Percentiles rank a stretch among this genome's conserved stretches.
phyloP scores from a whole-genome alignment of 2,113 vertebrate species.

The Chunga burmeisteri region DNA sequence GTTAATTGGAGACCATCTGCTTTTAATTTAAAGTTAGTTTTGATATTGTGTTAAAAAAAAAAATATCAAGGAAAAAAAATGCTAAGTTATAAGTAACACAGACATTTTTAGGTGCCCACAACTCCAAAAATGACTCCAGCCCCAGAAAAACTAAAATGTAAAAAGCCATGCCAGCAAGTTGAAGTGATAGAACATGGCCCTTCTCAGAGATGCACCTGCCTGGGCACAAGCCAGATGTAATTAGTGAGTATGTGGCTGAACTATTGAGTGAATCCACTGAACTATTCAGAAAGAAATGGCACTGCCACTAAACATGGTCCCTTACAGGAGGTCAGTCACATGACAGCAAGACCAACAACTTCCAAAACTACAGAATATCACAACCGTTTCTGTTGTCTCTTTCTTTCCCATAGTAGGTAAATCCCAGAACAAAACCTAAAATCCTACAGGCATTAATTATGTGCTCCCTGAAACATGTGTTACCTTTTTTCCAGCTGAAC shows the following conservation, averaged over 20 bases:
- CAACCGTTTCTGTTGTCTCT: rapidly evolving
- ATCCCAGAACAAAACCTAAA: background rate
- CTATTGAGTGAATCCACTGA: background rate
- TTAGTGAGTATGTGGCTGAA: background rate
- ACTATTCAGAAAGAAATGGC: background rate
- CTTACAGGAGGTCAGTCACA: rapidly evolving
- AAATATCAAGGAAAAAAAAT: background rate
- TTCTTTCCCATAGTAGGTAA: background rate
- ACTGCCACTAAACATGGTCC: background rate
- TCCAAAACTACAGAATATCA: background rate
- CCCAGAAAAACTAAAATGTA: background rate
- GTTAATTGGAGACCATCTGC: background rate
- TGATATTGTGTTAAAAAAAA: background rate
- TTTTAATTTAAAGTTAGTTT: background rate
- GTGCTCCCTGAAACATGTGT: rapidly evolving
- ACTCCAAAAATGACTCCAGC: background rate
- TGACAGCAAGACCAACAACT: background rate
- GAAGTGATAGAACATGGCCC: background rate
- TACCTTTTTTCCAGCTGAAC: slow-evolving; percentile 97
- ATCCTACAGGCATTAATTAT: rapidly evolving
- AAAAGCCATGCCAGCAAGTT: background rate
- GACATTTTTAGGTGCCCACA: background rate
- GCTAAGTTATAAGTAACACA: background rate
- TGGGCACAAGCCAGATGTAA: background rate
- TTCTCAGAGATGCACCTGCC: background rate